A percentile compares a stretch with the other conserved stretches of the same genome.
Conservation (phyloP, 1,140 invertebrate species). For the Drosophila ficusphila region DNA sequence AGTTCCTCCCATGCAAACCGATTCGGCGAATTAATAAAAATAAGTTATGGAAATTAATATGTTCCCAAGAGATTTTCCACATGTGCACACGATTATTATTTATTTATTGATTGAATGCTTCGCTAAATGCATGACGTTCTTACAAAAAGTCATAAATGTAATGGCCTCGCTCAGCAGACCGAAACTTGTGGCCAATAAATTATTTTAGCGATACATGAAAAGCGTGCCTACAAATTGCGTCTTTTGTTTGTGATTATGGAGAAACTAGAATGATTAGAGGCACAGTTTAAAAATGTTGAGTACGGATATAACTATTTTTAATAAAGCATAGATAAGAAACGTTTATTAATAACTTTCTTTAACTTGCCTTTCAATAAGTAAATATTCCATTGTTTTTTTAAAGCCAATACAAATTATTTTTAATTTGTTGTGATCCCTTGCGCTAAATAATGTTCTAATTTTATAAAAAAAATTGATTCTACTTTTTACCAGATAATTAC, state of each 20-base stretch:
- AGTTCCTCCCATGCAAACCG: slow-evolving; percentile 24
- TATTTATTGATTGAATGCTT: slow-evolving; percentile 30
- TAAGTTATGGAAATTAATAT: slow-evolving; percentile 23
- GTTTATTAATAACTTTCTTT: no score
- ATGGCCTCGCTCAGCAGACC: slow-evolving; percentile 23
- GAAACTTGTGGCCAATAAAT: slow-evolving; percentile 12
- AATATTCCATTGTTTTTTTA: no score
- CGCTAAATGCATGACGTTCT: slow-evolving; percentile 12
- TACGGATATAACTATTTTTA: no score
- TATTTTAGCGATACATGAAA: slow-evolving; percentile 12
- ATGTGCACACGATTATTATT: slow-evolving; percentile 22
- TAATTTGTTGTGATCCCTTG: no score
- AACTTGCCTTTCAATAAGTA: no score
- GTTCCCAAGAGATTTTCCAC: slow-evolving; percentile 14
- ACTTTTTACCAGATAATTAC: no score
- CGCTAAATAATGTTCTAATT: no score
- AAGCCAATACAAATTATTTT: no score
- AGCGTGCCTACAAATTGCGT: slow-evolving; percentile 34
- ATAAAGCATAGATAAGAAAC: no score
- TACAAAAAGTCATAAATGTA: slow-evolving; percentile 25
- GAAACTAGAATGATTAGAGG: neutral
- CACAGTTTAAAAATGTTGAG: neutral
- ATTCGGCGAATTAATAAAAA: slow-evolving; percentile 41
- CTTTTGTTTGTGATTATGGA: slow-evolving; percentile 13
- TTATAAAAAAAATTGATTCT: no score